Evolutionary conservation across 2,113 vertebrate genomes (phyloP).

Genomic region (Rhea americana): DNA sequence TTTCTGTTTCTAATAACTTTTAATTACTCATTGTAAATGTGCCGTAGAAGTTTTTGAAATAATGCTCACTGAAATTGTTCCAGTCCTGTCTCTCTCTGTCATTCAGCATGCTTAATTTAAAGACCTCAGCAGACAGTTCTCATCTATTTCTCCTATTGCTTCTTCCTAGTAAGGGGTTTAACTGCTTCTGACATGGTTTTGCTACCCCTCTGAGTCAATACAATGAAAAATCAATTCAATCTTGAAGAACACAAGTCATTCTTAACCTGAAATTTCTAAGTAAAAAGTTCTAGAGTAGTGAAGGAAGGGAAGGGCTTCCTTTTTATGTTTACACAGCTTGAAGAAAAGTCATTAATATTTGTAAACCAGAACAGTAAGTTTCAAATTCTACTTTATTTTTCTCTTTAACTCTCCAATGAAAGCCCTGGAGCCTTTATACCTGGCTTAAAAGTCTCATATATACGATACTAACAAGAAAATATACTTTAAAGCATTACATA

Average conservation of each 20-base stretch:
- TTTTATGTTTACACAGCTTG: background rate
- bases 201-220: background rate
- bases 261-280: background rate
- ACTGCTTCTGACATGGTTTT: background rate
- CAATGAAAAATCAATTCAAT: background rate
- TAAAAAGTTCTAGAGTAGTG: background rate
- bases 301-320: conserved; percentile 38
- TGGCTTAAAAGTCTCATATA: background rate
- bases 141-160: background rate
- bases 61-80: background rate
- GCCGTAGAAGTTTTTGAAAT: background rate
- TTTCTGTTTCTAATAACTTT: background rate
- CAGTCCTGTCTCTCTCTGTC: background rate
- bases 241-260: background rate
- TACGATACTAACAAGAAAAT: background rate
- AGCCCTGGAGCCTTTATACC: background rate
- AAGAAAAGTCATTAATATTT: background rate
- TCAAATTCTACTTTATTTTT: background rate
- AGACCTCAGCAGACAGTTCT: background rate
- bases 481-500: background rate
- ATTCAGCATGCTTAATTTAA: background rate
- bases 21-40: background rate
- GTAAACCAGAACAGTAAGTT: background rate
- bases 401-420: background rate
- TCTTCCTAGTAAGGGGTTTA: background rate